Evolutionary conservation across 1,140 invertebrate genomes (phyloP).

Genomic region (Drosophila bocki): DNA sequence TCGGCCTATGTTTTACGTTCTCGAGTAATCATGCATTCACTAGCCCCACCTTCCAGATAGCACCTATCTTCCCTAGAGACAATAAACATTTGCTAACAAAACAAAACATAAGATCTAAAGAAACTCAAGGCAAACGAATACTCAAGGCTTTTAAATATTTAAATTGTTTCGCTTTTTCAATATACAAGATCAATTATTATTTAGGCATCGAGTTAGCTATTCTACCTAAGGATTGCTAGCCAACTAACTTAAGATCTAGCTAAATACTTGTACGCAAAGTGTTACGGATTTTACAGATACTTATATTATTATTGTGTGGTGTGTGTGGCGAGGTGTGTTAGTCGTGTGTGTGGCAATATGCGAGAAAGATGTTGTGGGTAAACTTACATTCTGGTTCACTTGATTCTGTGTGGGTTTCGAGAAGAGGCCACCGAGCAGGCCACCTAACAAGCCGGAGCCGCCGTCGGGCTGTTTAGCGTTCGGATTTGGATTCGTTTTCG

Average conservation of each 20-base stretch:
- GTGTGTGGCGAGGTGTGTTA: conserved; percentile 12
- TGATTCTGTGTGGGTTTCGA: conserved; percentile 85
- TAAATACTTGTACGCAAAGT: conserved; percentile 57
- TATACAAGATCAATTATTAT: conserved; percentile 32
- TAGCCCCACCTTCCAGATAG: background rate
- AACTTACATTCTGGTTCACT: conserved; percentile 85
- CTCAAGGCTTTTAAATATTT: conserved; percentile 20
- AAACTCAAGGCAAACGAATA: conserved; percentile 35
- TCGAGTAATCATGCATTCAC: conserved; percentile 23
- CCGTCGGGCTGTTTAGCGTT: conserved; percentile 76
- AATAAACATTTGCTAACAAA: conserved; percentile 13
- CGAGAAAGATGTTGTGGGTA: conserved; percentile 82
- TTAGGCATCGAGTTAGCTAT: conserved; percentile 2
- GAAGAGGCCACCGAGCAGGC: conserved; percentile 85
- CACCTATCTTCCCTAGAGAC: conserved; percentile 17
- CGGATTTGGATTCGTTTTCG: conserved; percentile 48
- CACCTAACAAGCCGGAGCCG: conserved; percentile 84
- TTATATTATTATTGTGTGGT: conserved; percentile 46
- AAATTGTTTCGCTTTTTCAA: conserved; percentile 12
- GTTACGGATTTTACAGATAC: conserved; percentile 47
- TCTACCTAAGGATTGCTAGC: conserved; percentile 33
- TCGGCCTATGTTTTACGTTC: background rate
- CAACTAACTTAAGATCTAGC: conserved; percentile 44
- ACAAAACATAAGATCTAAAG: conserved; percentile 27
- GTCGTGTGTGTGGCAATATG: conserved; percentile 48